Conservation (phyloP, 2,797 vertebrate species). For the Geotrypetes seraphini region DNA sequence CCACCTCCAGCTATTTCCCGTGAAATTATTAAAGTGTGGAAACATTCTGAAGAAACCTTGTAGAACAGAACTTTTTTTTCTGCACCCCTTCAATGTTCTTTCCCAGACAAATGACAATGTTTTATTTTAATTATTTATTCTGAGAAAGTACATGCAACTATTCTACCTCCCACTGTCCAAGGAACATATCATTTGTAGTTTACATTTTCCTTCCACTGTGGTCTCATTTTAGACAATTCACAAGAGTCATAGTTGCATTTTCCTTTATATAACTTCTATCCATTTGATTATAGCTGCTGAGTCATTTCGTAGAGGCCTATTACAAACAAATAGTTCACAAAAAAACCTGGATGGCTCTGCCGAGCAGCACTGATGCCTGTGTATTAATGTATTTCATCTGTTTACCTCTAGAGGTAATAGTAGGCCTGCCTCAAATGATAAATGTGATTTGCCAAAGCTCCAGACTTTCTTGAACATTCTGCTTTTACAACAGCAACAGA, state of each 20-base stretch:
- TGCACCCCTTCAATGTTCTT: too few species aligned
- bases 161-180: not conserved
- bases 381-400: not conserved
- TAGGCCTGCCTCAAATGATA: not conserved
- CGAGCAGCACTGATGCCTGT: not conserved
- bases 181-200: too few species aligned
- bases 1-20: too few species aligned
- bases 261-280: not conserved
- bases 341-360: not conserved
- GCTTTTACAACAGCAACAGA: conserved; percentile 8
- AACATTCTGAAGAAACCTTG: too few species aligned
- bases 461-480: conserved; percentile 6
- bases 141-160: not conserved
- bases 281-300: not conserved
- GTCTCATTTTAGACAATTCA: too few species aligned
- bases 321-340: not conserved
- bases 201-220: too few species aligned
- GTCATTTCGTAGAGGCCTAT: not conserved
- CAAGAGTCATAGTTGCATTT: not conserved
- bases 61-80: too few species aligned
- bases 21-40: too few species aligned
- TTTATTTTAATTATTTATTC: too few species aligned
- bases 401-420: not conserved
- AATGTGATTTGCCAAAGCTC: conserved; percentile 1
- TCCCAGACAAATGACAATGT: too few species aligned